These are phyloP conservation scores for Vipera ursinii DNA, from an alignment of 2,797 vertebrate genomes.

Conservation along the genomic window DNA sequence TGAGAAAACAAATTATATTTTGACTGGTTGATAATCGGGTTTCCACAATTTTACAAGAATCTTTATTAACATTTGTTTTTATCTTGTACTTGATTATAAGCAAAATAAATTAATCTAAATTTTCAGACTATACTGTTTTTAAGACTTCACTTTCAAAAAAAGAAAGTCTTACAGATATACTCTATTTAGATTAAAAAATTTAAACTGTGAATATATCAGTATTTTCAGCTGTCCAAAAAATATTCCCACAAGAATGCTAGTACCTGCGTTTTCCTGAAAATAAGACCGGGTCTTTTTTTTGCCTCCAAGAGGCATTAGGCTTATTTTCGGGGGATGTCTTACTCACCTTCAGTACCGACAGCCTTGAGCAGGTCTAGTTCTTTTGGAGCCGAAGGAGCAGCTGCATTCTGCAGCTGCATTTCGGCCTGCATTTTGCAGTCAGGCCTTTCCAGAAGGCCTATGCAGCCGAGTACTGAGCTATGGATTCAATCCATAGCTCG, in stretches of 20 bases:
- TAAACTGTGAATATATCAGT: neutral
- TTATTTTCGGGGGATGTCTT: too few relatives aligned
- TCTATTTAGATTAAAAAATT: neutral
- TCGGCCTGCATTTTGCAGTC: too few relatives aligned
- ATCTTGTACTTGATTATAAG: neutral
- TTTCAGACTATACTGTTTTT: neutral
- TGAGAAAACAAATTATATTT: neutral
- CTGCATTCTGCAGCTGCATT: too few relatives aligned
- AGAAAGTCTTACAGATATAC: neutral
- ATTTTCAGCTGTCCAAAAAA: neutral
- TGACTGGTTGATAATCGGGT: neutral
- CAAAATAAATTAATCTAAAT: neutral
- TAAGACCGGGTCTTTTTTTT: too few relatives aligned
- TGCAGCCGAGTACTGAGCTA: too few relatives aligned
- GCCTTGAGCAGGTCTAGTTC: too few relatives aligned
- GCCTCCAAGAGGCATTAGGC: too few relatives aligned
- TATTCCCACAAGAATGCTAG: neutral
- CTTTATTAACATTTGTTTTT: neutral
- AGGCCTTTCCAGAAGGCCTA: too few relatives aligned
- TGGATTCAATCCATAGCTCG: too few relatives aligned
- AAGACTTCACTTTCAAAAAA: neutral
- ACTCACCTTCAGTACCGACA: too few relatives aligned
- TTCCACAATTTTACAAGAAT: neutral
- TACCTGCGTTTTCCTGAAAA: too few relatives aligned
- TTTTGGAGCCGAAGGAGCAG: too few relatives aligned